Evolutionary conservation across 2,888 invertebrate genomes (phyloP), one percentile per base, ranked within the genome.

Genomic region (Diabrotica balteata): DNA sequence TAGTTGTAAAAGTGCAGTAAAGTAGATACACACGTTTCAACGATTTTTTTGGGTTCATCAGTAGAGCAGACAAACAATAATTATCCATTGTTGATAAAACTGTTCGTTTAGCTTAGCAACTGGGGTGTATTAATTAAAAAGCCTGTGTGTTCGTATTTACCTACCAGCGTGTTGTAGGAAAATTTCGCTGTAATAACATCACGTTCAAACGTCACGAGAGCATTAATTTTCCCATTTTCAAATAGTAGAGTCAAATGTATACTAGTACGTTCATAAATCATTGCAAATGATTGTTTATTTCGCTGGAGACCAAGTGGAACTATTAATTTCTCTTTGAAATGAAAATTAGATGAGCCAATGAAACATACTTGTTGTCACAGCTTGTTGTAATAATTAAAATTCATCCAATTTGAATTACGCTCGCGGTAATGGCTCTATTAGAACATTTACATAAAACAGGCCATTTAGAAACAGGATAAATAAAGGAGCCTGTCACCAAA

Each of bases 311-410:
- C 61, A 61, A 68, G 61, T 65, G 61, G 58, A 57, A 65, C 64
- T 68, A 68, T 68, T 61, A 68, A 61, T 68, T 63, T 59, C 58
- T 53, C 59, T 63, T 53, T 57, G 45, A 55, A 57, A 63, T 57
- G 63, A 63, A 63, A 63, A 51, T 63, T 63, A n/a, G 50, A 10
- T 42, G 17, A 7, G 42, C 59, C 32, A 32, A 32, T 32, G 32
- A 32, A 32, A 32, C 32, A 32, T 32, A 32, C 32, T 32, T 32
- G 32, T 32, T 32, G 32, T 32, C 32, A 32, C 32, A 32, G 32
- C 32, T 32, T 32, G 32, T 32, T 32, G 32, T 32, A 32, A 32
- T 32, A 32, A 32, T 32, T 32, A 32, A 32, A 32, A 32, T 32
- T 32, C 32, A 32, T 32, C 32, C 32, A 32, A 32, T 32, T 32